Conservation (phyloP, 1,140 invertebrate genomes). For the Bombyx mori region ASM3026992v2 NC_085122.1:3599501-3600000, state of each 20-base stretch:
- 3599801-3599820: constrained; percentile 65
- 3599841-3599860: constrained; percentile 16
- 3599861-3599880: constrained; percentile 7
- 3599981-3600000: too few species aligned
- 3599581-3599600: too few species aligned
- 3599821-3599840: constrained; percentile 64
- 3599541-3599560: too few species aligned
- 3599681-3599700: too few species aligned
- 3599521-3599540: too few species aligned
- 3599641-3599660: too few species aligned
- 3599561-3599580: too few species aligned
- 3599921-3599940: constrained; percentile 1
- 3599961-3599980: too few species aligned
- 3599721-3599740: background rate
- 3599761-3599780: constrained; percentile 66
- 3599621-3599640: too few species aligned
- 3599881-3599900: constrained; percentile 14
- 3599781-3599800: constrained; percentile 64
- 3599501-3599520: too few species aligned
- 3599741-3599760: constrained; percentile 11
- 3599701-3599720: background rate
- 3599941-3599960: background rate
- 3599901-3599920: constrained; percentile 2
- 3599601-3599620: too few species aligned
- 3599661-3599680: too few species aligned